Evolutionary conservation across 1,140 invertebrate species (phyloP).

Genomic region (Pentalonia nigronervosa): DNA sequence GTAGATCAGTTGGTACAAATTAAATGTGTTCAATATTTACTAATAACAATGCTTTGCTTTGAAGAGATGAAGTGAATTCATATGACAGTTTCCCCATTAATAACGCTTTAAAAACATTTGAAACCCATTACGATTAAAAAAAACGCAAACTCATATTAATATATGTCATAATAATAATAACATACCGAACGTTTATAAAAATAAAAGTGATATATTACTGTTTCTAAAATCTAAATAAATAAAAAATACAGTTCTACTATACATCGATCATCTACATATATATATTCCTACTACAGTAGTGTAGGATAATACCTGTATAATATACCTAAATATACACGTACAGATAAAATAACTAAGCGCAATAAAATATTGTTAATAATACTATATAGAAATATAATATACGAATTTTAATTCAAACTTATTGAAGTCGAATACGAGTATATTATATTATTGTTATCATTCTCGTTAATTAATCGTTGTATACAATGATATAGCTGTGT

Average conservation of each 20-base stretch:
- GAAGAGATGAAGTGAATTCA: not conserved
- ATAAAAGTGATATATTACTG: conserved; percentile 17
- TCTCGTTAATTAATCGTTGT: not conserved
- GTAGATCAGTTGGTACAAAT: not conserved
- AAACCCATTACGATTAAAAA: not conserved
- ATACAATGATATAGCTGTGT: not conserved
- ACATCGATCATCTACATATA: not conserved
- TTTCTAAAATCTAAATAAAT: not conserved
- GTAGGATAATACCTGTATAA: not conserved
- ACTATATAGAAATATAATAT: not conserved
- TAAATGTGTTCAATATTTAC: not conserved
- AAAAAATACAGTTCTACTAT: not conserved
- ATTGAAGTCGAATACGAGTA: not conserved
- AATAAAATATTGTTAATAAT: not conserved
- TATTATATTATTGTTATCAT: not conserved
- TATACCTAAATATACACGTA: not conserved
- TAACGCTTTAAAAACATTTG: not conserved
- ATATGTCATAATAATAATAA: not conserved
- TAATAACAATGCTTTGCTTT: not conserved
- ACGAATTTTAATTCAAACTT: not conserved
- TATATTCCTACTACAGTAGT: not conserved
- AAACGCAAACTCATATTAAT: not conserved
- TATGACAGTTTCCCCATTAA: not conserved
- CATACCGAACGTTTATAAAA: not conserved
- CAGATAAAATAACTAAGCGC: not conserved